phyloP scores from a whole-genome alignment of 2,797 vertebrate genomes.

The Argentina silus region DNA sequence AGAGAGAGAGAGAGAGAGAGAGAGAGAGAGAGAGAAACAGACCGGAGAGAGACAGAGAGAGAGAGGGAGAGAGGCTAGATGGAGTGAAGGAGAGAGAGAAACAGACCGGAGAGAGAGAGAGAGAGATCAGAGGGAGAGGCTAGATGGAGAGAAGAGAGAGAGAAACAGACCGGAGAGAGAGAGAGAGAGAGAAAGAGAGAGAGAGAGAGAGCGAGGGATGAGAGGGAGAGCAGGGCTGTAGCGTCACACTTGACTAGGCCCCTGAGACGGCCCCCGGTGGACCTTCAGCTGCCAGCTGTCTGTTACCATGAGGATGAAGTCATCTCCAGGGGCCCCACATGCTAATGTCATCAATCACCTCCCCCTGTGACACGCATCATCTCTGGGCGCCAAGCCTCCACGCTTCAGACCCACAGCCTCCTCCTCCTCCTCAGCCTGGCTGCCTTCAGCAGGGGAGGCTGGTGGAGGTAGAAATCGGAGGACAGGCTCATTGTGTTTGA shows the following conservation, averaged over 20 bases:
- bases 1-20: constrained; percentile 12
- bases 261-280: constrained; percentile 57
- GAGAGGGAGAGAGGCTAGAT: not conserved
- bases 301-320: constrained; percentile 68
- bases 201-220: not conserved
- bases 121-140: not conserved
- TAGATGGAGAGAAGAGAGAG: not conserved
- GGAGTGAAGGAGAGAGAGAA: not conserved
- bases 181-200: constrained; percentile 8
- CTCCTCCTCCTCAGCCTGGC: not conserved
- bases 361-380: constrained; percentile 60
- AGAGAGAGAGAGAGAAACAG: constrained; percentile 13
- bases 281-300: constrained; percentile 68
- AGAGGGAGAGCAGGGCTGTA: constrained; percentile 22
- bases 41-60: too few relatives aligned
- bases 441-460: not conserved
- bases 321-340: constrained; percentile 63
- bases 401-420: not conserved
- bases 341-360: constrained; percentile 71
- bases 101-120: not conserved
- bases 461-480: too few relatives aligned
- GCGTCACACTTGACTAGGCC: constrained; percentile 64
- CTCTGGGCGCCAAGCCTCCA: constrained; percentile 35
- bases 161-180: constrained; percentile 6
- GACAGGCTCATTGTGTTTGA: too few relatives aligned